These are phyloP conservation scores for Cryptocephalus primarius DNA, from an alignment of 2,888 invertebrate species.

Conservation along the genomic window DNA sequence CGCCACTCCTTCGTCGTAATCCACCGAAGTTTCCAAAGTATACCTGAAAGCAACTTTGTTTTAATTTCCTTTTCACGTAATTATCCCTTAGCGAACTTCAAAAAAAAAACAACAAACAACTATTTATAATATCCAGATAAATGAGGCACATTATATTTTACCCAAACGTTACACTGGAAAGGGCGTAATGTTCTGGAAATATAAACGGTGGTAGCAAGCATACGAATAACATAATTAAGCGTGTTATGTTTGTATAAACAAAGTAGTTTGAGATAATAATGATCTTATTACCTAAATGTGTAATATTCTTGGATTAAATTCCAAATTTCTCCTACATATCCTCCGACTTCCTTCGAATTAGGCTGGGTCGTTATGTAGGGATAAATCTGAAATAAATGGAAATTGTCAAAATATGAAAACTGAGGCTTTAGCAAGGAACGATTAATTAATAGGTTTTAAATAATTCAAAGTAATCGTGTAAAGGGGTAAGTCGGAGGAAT, in stretches of 20 bases:
- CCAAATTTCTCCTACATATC: constrained; percentile 37
- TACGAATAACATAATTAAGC: no score
- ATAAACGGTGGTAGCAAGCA: background rate
- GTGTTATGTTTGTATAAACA: no score
- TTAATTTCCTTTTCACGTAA: background rate
- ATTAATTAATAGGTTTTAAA: no score
- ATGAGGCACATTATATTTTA: no score
- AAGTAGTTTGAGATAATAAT: no score
- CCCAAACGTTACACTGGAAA: background rate
- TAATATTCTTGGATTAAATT: constrained; percentile 27
- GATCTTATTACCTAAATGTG: constrained; percentile 30
- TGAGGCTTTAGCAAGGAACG: no score
- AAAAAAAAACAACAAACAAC: background rate
- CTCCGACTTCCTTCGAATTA: constrained; percentile 24
- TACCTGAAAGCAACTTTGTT: constrained; percentile 1
- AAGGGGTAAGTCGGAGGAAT: no score
- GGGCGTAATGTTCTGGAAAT: background rate
- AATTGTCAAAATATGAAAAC: background rate
- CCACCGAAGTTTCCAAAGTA: background rate
- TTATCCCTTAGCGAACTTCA: background rate
- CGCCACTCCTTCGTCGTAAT: constrained; percentile 16
- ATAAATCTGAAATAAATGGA: constrained; percentile 25
- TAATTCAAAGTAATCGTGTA: no score
- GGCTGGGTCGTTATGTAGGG: constrained; percentile 30
- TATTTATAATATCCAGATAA: no score